Conservation (phyloP, 2,888 invertebrate genomes). For the Machimus atricapillus region DNA sequence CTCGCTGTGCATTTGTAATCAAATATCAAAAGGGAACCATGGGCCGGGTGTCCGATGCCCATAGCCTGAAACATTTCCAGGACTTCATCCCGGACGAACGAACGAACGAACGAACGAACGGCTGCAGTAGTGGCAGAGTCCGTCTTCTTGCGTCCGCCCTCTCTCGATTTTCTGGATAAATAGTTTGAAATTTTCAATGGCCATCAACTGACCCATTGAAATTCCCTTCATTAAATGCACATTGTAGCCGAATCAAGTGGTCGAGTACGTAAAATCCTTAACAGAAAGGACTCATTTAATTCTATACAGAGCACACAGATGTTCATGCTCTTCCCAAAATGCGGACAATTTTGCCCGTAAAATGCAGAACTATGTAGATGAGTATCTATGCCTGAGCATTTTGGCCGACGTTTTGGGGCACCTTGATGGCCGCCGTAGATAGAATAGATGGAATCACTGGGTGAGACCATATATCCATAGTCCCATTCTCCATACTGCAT, state of each 20-base stretch:
- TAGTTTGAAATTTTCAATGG: constrained; percentile 45
- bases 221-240: constrained; percentile 44
- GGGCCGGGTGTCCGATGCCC: not conserved
- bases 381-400: constrained; percentile 22
- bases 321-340: constrained; percentile 35
- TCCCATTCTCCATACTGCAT: constrained; percentile 6
- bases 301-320: constrained; percentile 35
- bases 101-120: not conserved
- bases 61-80: not conserved
- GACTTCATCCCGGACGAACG: not conserved
- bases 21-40: constrained; percentile 21
- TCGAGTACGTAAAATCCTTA: constrained; percentile 37
- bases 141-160: not conserved
- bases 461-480: not conserved
- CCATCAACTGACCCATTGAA: constrained; percentile 45
- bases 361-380: constrained; percentile 27
- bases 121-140: not conserved
- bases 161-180: constrained; percentile 39
- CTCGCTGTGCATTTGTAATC: constrained; percentile 30
- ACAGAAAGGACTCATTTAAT: constrained; percentile 40
- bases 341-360: constrained; percentile 35
- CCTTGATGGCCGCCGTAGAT: constrained; percentile 27
- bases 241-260: constrained; percentile 44
- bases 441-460: not conserved
- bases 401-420: constrained; percentile 1